A percentile compares a stretch with the other conserved stretches of the same genome.
Conservation (phyloP, 1,140 invertebrate species). For the Atta cephalotes region DNA sequence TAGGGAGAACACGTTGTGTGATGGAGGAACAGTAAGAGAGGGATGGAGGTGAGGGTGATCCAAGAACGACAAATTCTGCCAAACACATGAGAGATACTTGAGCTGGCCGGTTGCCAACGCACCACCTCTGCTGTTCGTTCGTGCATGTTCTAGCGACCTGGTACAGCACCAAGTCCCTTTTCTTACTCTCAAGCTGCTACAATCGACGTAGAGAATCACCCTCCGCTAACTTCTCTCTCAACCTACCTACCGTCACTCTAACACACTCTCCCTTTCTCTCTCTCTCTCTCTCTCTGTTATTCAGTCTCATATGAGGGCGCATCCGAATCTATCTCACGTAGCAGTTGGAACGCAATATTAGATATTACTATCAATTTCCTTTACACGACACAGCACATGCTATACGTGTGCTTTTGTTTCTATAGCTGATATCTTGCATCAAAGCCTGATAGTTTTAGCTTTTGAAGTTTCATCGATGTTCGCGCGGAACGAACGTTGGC, state of each 20-base stretch:
- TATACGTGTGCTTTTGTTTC: background rate
- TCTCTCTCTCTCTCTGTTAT: background rate
- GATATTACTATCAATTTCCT: conserved; percentile 14
- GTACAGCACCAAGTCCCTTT: conserved; percentile 59
- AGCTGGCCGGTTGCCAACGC: conserved; percentile 76
- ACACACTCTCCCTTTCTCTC: background rate
- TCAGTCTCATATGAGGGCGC: background rate
- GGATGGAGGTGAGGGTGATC: conserved; percentile 13
- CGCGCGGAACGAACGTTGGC: background rate
- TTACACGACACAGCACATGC: background rate
- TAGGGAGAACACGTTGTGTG: conserved; percentile 18
- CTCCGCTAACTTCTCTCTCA: background rate
- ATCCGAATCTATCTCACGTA: conserved; percentile 20
- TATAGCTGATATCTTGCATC: background rate
- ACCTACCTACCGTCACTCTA: background rate
- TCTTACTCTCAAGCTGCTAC: conserved; percentile 64
- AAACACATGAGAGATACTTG: conserved; percentile 78
- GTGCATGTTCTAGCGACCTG: conserved; percentile 64
- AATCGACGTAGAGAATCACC: conserved; percentile 45
- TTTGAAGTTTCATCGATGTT: conserved; percentile 28
- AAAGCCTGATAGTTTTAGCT: conserved; percentile 41
- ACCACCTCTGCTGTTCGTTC: conserved; percentile 68
- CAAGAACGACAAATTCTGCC: conserved; percentile 76
- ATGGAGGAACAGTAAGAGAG: background rate
- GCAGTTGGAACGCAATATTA: conserved; percentile 27